These are phyloP conservation scores for Dicroscelio sp. DNA, from an alignment of 2,888 invertebrate species.

Conservation along the genomic window DNA sequence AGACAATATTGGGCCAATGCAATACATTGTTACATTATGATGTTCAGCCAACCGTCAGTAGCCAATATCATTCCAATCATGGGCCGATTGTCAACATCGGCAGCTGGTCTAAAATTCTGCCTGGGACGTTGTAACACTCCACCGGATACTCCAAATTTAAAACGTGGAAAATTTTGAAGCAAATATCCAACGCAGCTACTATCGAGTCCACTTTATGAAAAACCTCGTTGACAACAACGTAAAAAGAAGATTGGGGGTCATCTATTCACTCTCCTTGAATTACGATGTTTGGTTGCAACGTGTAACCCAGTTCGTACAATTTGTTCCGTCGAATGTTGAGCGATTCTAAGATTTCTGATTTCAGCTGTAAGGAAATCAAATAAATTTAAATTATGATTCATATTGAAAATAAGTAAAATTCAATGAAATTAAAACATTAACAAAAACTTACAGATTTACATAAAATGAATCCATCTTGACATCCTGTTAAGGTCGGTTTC, in stretches of 20 bases:
- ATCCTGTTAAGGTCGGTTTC: slow-evolving; percentile 27
- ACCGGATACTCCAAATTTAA: slow-evolving; percentile 14
- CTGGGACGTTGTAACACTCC: slow-evolving; percentile 17
- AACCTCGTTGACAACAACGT: neutral
- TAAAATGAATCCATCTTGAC: slow-evolving; percentile 28
- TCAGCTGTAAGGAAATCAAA: slow-evolving; percentile 19
- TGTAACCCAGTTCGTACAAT: slow-evolving; percentile 7
- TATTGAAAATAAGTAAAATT: neutral
- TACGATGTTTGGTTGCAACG: slow-evolving; percentile 24
- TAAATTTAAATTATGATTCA: neutral
- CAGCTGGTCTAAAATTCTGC: no score
- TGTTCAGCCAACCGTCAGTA: no score
- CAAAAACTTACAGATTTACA: neutral
- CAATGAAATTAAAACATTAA: neutral
- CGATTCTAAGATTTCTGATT: neutral
- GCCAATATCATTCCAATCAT: no score
- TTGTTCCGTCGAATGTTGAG: neutral
- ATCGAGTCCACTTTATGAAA: slow-evolving; percentile 19
- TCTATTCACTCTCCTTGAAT: slow-evolving; percentile 1
- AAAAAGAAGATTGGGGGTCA: slow-evolving; percentile 1
- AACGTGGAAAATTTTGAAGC: slow-evolving; percentile 34
- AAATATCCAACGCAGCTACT: slow-evolving; percentile 17
- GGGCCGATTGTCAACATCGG: no score
- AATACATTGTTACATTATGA: no score
- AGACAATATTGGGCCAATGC: no score